These are phyloP conservation scores for Erpetoichthys calabaricus DNA, from an alignment of 2,797 vertebrate genomes.

Conservation along the genomic window DNA sequence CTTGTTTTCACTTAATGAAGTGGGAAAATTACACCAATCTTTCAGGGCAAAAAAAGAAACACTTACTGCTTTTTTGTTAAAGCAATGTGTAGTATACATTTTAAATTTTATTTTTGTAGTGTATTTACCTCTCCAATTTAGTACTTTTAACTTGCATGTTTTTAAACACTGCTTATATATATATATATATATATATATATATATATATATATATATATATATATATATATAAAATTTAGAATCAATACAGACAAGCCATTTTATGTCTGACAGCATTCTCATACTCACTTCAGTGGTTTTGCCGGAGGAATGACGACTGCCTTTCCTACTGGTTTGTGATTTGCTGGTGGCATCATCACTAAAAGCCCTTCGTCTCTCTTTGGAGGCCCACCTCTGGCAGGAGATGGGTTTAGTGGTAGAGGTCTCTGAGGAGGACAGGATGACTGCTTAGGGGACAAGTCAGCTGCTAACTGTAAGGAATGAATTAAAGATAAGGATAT, in stretches of 20 bases:
- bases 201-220: too few species aligned
- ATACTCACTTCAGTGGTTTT: constrained; percentile 51
- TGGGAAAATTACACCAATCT: too few species aligned
- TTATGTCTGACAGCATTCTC: not conserved
- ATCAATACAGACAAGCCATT: too few species aligned
- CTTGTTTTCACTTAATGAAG: too few species aligned
- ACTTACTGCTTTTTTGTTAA: too few species aligned
- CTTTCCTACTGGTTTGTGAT: constrained; percentile 35
- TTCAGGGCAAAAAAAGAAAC: too few species aligned
- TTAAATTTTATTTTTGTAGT: too few species aligned
- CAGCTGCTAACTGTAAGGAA: constrained; percentile 28
- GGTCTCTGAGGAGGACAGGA: constrained; percentile 58
- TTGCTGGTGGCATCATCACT: constrained; percentile 55
- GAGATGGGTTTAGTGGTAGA: constrained; percentile 55
- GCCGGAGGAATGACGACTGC: constrained; percentile 35
- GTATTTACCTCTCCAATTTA: too few species aligned
- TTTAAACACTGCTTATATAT: not conserved
- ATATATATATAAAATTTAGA: too few species aligned
- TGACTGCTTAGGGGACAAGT: constrained; percentile 32
- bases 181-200: too few species aligned
- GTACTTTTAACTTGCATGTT: too few species aligned
- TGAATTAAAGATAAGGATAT: not conserved
- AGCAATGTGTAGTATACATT: too few species aligned
- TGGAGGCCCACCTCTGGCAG: constrained; percentile 35
- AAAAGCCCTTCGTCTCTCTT: constrained; percentile 54